Percentiles rank a stretch among this genome's conserved stretches.
Evolutionary conservation across 2,797 vertebrate species (phyloP).

Genomic region (Ficedula albicollis): DNA sequence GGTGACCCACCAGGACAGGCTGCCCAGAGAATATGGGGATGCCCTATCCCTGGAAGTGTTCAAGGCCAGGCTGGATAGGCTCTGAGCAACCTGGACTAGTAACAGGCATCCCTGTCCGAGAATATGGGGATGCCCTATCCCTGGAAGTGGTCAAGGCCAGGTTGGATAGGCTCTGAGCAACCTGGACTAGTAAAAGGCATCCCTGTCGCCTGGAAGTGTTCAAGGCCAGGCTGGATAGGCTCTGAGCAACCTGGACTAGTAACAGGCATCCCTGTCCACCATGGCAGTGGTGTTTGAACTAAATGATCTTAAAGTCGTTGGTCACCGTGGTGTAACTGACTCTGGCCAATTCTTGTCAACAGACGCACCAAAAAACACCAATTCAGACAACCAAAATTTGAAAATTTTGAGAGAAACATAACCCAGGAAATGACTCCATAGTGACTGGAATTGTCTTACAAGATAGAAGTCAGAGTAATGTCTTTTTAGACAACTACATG

Average conservation of each 20-base stretch:
- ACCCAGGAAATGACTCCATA: neutral
- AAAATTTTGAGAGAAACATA: neutral
- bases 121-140: too few species aligned
- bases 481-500: neutral
- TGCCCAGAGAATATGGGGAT: neutral
- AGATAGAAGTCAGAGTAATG: neutral
- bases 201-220: neutral
- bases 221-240: neutral
- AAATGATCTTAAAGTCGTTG: neutral
- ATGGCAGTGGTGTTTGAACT: neutral
- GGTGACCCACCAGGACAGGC: neutral
- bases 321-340: neutral
- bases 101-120: neutral
- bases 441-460: neutral
- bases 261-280: neutral
- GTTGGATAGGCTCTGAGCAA: too few species aligned
- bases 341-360: neutral
- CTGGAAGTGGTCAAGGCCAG: too few species aligned
- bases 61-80: neutral
- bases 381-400: neutral
- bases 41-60: neutral
- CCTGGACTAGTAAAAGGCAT: too few species aligned
- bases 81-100: neutral
- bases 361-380: neutral
- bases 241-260: neutral